Conservation (phyloP, 2,888 invertebrate genomes). For the Schizaphis graminum region DNA sequence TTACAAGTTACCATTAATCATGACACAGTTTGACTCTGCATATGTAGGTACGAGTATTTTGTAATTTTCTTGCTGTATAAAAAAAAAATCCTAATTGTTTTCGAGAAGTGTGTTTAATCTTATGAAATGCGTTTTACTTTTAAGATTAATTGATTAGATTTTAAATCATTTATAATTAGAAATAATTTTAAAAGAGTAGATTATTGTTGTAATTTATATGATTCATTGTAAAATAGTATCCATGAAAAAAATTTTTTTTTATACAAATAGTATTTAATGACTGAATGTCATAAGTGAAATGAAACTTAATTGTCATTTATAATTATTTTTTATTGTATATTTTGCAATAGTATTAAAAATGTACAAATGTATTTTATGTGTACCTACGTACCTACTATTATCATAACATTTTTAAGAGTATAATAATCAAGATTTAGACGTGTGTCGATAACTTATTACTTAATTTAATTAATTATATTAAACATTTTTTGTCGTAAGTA, state of each 20-base stretch:
- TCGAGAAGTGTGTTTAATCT: not conserved
- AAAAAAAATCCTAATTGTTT: constrained; percentile 20
- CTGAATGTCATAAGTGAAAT: not conserved
- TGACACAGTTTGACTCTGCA: constrained; percentile 16
- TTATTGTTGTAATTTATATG: not conserved
- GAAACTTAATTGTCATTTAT: not conserved
- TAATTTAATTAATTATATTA: not conserved
- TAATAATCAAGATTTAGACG: not conserved
- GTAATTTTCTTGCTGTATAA: not conserved
- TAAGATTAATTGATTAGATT: not conserved
- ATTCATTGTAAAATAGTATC: not conserved
- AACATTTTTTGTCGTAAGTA: not conserved
- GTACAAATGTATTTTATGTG: not conserved
- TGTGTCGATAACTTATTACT: not conserved
- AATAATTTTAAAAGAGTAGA: not conserved
- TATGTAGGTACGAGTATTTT: not conserved
- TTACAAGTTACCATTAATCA: constrained; percentile 43
- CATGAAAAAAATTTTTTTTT: not conserved
- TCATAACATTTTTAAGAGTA: not conserved
- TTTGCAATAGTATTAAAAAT: not conserved
- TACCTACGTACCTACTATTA: not conserved
- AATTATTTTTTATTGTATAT: not conserved
- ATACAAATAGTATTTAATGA: not conserved
- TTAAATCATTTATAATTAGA: constrained; percentile 18
- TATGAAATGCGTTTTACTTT: not conserved